These are phyloP conservation scores for Ernsta delagoae DNA, from an alignment of 2,888 invertebrate genomes.

Conservation along the genomic window DNA sequence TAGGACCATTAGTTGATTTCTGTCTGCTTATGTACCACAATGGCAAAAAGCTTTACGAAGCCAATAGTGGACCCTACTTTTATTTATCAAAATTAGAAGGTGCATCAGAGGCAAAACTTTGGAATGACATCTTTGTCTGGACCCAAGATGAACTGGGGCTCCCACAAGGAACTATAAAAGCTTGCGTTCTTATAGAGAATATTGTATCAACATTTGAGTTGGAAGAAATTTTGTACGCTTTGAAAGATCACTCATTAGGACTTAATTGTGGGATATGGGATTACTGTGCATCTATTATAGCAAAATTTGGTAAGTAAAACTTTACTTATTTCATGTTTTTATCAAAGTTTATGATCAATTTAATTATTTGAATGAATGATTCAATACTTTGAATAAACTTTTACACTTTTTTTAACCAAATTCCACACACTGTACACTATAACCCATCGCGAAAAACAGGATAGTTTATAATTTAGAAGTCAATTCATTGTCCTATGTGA, in stretches of 20 bases:
- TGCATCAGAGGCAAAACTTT: slow-evolving; percentile 86
- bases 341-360: too few species aligned
- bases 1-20: slow-evolving; percentile 89
- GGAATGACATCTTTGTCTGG: slow-evolving; percentile 89
- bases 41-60: slow-evolving; percentile 78
- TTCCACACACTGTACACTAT: too few species aligned
- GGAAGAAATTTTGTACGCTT: slow-evolving; percentile 88
- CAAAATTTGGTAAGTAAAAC: slow-evolving; percentile 84
- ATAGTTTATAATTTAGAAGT: too few species aligned
- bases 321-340: too few species aligned
- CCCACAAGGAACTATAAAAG: slow-evolving; percentile 87
- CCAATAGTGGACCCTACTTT: slow-evolving; percentile 87
- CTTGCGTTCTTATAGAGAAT: slow-evolving; percentile 89
- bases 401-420: too few species aligned
- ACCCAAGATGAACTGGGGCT: slow-evolving; percentile 82
- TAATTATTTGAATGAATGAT: too few species aligned
- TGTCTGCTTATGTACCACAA: slow-evolving; percentile 88
- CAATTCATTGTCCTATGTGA: too few species aligned
- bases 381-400: too few species aligned
- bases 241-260: slow-evolving; percentile 87
- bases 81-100: slow-evolving; percentile 90
- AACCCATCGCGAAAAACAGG: too few species aligned
- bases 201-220: slow-evolving; percentile 88
- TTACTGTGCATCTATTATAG: slow-evolving; percentile 87
- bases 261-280: slow-evolving; percentile 92